Evolutionary conservation across 2,113 vertebrate species (phyloP).

Genomic region (Sciurus niger): DNA sequence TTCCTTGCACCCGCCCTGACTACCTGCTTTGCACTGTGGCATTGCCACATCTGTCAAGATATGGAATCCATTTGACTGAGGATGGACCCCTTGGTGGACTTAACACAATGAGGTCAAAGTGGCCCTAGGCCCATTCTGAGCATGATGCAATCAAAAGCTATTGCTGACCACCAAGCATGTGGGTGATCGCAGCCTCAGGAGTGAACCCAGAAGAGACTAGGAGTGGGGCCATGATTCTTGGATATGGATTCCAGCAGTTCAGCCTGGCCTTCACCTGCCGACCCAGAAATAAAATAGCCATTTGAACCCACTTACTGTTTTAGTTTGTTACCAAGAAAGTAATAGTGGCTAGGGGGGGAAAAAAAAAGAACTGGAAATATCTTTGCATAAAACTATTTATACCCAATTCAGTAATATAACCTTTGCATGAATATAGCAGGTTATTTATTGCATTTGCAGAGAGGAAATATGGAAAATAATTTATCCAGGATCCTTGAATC

Average conservation of each 20-base stretch:
- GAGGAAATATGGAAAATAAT: neutral
- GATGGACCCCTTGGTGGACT: neutral
- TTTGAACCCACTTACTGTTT: neutral
- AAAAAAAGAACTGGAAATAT: neutral
- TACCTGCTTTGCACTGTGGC: neutral
- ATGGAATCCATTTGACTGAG: neutral
- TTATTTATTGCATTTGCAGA: neutral
- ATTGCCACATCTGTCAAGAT: neutral
- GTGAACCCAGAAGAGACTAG: neutral
- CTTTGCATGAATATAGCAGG: neutral
- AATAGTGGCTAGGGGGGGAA: neutral
- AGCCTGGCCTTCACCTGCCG: neutral
- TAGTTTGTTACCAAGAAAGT: neutral
- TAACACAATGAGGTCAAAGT: neutral
- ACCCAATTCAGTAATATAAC: neutral
- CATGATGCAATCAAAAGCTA: neutral
- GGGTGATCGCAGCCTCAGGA: neutral
- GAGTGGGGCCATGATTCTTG: too few species aligned
- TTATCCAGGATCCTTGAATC: neutral
- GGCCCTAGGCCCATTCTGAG: fast-evolving
- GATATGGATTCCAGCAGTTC: neutral
- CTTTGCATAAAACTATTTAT: neutral
- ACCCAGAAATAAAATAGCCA: neutral
- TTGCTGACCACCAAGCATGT: neutral
- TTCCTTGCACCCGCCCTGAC: neutral